Base-by-base conservation (phyloP, 2,113 vertebrate species). In the Penelope pileata region DNA sequence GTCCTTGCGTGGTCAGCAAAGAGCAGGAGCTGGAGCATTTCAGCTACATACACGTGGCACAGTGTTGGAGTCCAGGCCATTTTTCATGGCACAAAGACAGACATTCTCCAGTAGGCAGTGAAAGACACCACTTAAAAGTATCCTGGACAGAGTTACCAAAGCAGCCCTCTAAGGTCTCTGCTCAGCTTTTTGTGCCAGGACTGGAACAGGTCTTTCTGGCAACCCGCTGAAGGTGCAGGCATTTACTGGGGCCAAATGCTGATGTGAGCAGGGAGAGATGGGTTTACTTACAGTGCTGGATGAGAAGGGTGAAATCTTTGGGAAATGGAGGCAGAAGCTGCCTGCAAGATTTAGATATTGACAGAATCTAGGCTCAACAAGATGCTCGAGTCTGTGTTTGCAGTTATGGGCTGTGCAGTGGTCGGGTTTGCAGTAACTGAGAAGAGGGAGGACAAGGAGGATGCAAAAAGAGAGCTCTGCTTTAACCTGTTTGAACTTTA, bases 41-140 rank as follows among this genome's bases (percentile, higher is more conserved):
- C 23, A 22, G 7, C 16, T 34, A 15, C 0, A 2, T 43, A 15
- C 16, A 2, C 18, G 27, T 24, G 30, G 13, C 27, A 19, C 10
- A 30, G 40, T 47, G 22, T 10, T 78, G 54, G n/a, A 56, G n/a
- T 26, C 12, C 3, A 13, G 12, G 6, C 21, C 12, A 3, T 15
- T 62, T 45, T 21, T 89, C 0, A 0, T 29, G 54, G 34, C 36
- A n/a, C 29, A 34, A 54, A 58, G 36, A 50, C 14, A 56, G 45
- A 24, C 5, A 24, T 67, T 91, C 36, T 82, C 10, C 40, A 77
- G 23, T 7, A 56, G 12, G 27, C 58, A 72, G 59, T 45, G 45
- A 85, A 76, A 77, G 40, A 40, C 34, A 40, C 38, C 72, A 6
- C 12, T 64, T 53, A 42, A 88, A 69, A 68, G 3, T 6, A 5